These are phyloP conservation scores for Pristiophorus japonicus DNA, from an alignment of 2,113 vertebrate species.

Conservation along the genomic window DNA sequence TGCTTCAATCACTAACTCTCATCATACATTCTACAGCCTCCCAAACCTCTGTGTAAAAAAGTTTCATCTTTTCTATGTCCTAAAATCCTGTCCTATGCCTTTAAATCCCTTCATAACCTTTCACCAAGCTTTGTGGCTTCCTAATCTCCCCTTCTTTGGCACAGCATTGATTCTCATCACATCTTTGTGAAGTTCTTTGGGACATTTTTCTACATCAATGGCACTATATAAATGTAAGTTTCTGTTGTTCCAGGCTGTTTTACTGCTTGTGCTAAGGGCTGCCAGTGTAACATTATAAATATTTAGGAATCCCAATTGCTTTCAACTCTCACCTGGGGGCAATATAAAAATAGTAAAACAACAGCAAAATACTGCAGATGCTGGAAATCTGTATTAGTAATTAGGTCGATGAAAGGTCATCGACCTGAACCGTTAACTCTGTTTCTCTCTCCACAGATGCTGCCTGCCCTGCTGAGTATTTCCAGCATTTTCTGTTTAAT, in stretches of 20 bases:
- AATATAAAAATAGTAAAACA: background rate
- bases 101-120: background rate
- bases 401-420: too few relatives aligned
- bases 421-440: too few relatives aligned
- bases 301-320: background rate
- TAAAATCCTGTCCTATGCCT: background rate
- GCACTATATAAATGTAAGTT: background rate
- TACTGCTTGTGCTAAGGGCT: background rate
- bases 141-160: background rate
- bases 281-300: background rate
- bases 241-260: background rate
- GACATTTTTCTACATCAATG: background rate
- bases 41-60: background rate
- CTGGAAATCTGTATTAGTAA: too few relatives aligned
- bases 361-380: too few relatives aligned
- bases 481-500: too few relatives aligned
- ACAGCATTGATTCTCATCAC: background rate
- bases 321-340: background rate
- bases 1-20: background rate
- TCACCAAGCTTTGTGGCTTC: background rate
- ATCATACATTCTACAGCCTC: background rate
- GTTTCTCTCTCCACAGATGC: too few relatives aligned
- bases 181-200: background rate
- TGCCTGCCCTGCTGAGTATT: too few relatives aligned
- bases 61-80: background rate